These are phyloP conservation scores for Eueremaeus valkanovi DNA, from an alignment of 2,888 invertebrate genomes.

Conservation along the genomic window DNA sequence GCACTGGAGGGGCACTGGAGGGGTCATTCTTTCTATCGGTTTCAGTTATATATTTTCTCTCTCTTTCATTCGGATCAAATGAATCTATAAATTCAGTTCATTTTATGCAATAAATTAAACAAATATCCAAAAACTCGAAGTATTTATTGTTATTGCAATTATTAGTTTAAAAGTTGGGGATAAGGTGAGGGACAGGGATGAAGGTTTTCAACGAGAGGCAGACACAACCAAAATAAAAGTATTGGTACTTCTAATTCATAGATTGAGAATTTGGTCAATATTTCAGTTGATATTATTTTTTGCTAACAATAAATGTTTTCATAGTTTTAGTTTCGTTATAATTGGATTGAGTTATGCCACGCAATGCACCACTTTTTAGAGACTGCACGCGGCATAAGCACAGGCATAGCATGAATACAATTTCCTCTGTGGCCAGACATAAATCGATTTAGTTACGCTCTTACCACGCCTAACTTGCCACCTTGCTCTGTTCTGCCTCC, in stretches of 20 bases:
- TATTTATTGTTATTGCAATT: background rate
- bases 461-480: constrained; percentile 20
- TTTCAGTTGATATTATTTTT: background rate
- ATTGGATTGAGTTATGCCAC: constrained; percentile 29
- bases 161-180: background rate
- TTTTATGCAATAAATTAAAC: background rate
- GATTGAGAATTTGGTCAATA: background rate
- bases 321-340: constrained; percentile 3
- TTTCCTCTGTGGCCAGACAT: constrained; percentile 27
- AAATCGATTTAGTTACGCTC: constrained; percentile 17
- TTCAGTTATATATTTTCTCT: background rate
- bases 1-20: background rate
- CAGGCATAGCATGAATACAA: background rate
- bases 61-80: constrained; percentile 2
- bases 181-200: constrained; percentile 5
- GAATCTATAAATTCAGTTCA: constrained; percentile 8
- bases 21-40: constrained; percentile 23
- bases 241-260: no score
- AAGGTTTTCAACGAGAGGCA: no score
- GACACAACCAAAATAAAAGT: no score
- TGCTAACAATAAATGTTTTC: background rate
- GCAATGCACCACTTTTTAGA: constrained; percentile 9
- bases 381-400: constrained; percentile 9
- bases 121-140: background rate
- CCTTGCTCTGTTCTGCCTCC: background rate